phyloP scores from a whole-genome alignment of 2,888 invertebrate species.

The Xanthia togata region DNA sequence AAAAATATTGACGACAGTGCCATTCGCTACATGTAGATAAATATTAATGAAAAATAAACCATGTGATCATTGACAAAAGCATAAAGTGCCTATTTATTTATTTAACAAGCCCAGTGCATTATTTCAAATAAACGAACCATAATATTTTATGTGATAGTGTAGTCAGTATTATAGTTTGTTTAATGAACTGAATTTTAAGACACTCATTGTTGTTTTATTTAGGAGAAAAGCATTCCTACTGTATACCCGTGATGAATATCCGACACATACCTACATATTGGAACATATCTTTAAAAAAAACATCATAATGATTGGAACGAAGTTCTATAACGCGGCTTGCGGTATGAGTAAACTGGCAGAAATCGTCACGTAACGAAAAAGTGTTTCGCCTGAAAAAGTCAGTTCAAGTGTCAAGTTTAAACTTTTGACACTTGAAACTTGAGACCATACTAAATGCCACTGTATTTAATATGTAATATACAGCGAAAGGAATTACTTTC shows the following conservation, averaged over 20 bases:
- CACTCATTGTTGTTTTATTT: constrained; percentile 16
- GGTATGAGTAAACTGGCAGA: no score
- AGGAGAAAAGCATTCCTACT: not conserved
- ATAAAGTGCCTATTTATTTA: constrained; percentile 2
- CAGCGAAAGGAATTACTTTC: no score
- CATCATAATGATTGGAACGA: no score
- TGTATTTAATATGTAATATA: no score
- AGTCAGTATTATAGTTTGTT: not conserved
- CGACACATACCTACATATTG: not conserved
- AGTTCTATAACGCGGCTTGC: no score
- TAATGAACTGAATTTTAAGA: constrained; percentile 15
- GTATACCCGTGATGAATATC: not conserved
- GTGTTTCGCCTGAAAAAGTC: no score
- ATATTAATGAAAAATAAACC: not conserved
- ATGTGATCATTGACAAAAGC: constrained; percentile 16
- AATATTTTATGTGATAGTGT: not conserved
- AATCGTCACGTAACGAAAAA: no score
- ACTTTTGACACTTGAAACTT: no score
- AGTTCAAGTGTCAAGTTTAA: no score
- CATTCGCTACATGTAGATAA: not conserved
- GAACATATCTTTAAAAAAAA: not conserved
- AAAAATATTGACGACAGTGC: not conserved
- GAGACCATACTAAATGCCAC: no score
- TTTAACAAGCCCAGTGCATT: constrained; percentile 8
- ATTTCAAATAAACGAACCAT: constrained; percentile 10